phyloP scores from a whole-genome alignment of 2,797 vertebrate species.

The Lacerta agilis region DNA sequence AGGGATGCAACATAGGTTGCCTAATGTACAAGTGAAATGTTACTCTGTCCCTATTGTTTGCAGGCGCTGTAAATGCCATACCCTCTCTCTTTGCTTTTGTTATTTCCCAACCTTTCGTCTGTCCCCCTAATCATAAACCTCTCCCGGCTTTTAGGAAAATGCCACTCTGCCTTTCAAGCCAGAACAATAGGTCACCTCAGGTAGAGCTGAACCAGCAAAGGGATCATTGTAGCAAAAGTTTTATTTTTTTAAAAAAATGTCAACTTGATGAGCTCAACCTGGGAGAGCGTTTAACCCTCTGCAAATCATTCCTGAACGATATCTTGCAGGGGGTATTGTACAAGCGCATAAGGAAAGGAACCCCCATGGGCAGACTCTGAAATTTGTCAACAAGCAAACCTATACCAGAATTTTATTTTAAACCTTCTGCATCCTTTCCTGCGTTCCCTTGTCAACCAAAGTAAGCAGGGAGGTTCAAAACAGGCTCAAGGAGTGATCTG shows the following conservation, averaged over 20 bases:
- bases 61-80: conserved; percentile 38
- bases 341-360: not conserved
- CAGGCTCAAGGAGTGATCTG: no score
- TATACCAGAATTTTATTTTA: not conserved
- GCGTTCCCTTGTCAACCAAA: no score
- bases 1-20: not conserved
- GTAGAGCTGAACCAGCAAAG: conserved; percentile 14
- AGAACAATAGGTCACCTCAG: conserved; percentile 38
- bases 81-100: conserved; percentile 10
- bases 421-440: no score
- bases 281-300: not conserved
- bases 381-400: not conserved
- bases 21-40: conserved; percentile 33
- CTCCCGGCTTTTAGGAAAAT: conserved; percentile 49
- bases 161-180: conserved; percentile 32
- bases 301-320: not conserved
- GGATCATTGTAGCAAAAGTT: conserved; percentile 13
- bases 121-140: conserved; percentile 37
- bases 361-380: not conserved
- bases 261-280: not conserved
- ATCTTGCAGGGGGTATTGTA: not conserved
- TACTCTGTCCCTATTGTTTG: conserved; percentile 31
- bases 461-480: no score
- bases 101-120: conserved; percentile 41
- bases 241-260: not conserved